phyloP scores from a whole-genome alignment of 1,140 invertebrate species.

The Dryas iulia region DNA sequence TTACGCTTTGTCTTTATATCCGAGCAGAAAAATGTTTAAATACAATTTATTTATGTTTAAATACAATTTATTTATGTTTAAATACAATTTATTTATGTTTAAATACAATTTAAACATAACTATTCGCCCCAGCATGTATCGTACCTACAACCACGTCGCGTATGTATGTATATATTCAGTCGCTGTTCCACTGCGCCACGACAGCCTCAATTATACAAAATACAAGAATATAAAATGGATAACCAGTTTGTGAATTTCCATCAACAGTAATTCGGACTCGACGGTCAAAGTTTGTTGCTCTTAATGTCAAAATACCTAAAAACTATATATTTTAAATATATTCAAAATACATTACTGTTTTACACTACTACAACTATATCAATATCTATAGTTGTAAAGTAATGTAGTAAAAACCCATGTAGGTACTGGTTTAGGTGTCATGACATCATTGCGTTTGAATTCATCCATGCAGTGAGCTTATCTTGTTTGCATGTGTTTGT shows the following conservation, averaged over 20 bases:
- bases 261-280: slow-evolving; percentile 12
- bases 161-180: too few species aligned
- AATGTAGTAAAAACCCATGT: neutral
- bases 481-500: neutral
- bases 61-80: too few species aligned
- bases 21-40: too few species aligned
- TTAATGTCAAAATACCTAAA: neutral
- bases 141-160: too few species aligned
- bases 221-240: neutral
- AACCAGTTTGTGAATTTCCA: slow-evolving; percentile 22
- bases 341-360: neutral
- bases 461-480: neutral
- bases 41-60: too few species aligned
- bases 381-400: neutral
- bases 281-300: slow-evolving; percentile 16
- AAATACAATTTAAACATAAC: too few species aligned
- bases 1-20: too few species aligned
- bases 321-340: neutral
- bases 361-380: neutral
- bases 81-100: too few species aligned
- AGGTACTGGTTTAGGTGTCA: neutral
- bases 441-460: slow-evolving; percentile 28
- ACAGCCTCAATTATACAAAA: too few species aligned
- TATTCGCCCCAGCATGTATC: too few species aligned
- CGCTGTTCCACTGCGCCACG: too few species aligned